Evolutionary conservation across 2,888 invertebrate species (phyloP), one percentile per base, ranked within the genome.

Genomic region (Ditylenchus weischeri): DNA sequence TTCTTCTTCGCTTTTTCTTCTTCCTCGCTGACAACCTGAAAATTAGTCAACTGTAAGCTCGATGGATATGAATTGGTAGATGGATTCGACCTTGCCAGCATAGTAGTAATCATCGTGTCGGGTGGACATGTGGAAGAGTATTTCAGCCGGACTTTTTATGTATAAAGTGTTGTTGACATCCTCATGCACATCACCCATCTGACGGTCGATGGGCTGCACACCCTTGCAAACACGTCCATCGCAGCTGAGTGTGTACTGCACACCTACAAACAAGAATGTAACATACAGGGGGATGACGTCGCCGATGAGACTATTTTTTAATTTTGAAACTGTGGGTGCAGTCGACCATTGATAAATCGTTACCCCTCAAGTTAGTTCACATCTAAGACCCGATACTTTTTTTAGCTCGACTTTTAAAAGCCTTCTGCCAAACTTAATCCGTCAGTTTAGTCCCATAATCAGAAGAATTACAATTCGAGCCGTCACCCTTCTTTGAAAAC

Each of bases 131-230:
- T 62, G 4, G 5, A 62, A 62, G 13, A 62, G 48, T 8, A 62
- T 48, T 21, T 62, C 48, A 1, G 62, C 62, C 18, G 48, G 48
- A 21, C 23, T 47, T 23, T 48, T 38, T n/a, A 62, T 50, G 29
- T 10, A 48, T 15, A 62, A 47, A 15, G 62, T 62, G 3, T 19
- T 29, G 23, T 62, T 62, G 1, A 1, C 48, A 21, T 48, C 62
- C 49, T 6, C n/a, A 23, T 29, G 10, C 47, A 62, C 62, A 48
- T 62, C 62, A 47, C 62, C 61, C 62, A 62, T 62, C 47, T 38
- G 48, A 5, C 43, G 1, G 19, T 62, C 62, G 29, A 62, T 62
- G 1, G 62, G 48, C 6, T 62, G 43, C 10, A 62, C 48, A n/a
- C 47, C n/a, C n/a, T 62, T 23, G 48, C 62, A 62, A 8, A 8